These are phyloP conservation scores for Xestia sexstrigata DNA, from an alignment of 2,888 invertebrate species.

Conservation along the genomic window DNA sequence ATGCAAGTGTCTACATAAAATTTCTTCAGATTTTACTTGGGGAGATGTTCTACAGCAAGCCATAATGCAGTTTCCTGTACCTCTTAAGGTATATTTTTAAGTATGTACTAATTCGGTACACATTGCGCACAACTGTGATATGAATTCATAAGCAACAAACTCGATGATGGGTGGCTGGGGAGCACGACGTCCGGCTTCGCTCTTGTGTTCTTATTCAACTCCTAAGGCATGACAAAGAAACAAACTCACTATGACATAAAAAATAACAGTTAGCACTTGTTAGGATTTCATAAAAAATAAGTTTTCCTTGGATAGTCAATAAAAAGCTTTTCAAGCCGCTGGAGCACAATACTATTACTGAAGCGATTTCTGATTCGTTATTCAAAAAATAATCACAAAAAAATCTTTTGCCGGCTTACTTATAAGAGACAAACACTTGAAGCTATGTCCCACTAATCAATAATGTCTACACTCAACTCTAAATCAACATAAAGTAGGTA, in stretches of 20 bases:
- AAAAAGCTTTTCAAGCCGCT: neutral
- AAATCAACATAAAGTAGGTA: neutral
- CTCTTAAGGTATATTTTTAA: no score
- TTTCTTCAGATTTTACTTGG: no score
- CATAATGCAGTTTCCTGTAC: no score
- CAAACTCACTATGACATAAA: neutral
- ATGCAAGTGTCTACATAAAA: no score
- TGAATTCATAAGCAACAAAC: no score
- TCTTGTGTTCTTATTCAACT: neutral
- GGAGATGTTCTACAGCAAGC: no score
- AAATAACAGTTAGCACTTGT: no score
- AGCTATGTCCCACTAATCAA: neutral
- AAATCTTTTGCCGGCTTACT: neutral
- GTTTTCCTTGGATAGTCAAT: neutral
- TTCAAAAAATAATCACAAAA: constrained; percentile 7
- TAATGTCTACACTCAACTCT: no score
- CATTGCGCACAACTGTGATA: no score
- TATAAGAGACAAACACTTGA: constrained; percentile 13
- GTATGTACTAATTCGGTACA: no score
- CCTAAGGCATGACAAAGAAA: neutral
- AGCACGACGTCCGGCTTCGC: no score
- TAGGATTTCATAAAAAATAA: neutral
- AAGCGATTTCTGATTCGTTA: neutral
- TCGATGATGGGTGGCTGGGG: no score
- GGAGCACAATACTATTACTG: neutral